Evolutionary conservation across 2,888 invertebrate species (phyloP).

Genomic region (Lasioglossum malachurum): DNA sequence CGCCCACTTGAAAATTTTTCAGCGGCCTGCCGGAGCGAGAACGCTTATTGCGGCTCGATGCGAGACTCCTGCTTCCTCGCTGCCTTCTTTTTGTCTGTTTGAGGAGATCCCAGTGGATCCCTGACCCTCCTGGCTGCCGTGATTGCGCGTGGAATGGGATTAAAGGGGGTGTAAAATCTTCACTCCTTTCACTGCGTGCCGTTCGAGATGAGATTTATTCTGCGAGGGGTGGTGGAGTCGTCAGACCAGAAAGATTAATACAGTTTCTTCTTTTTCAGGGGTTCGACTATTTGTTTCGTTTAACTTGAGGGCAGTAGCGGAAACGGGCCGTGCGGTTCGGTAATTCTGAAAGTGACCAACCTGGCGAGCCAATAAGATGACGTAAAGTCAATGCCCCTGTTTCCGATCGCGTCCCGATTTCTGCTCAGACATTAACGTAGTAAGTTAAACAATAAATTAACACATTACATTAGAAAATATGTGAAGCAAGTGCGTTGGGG

Average conservation of each 20-base stretch:
- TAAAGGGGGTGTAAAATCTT: slow-evolving; percentile 17
- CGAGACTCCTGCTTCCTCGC: neutral
- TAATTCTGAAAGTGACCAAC: neutral
- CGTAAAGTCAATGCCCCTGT: neutral
- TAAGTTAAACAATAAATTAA: too few relatives aligned
- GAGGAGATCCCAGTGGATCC: neutral
- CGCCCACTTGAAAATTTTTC: slow-evolving; percentile 61
- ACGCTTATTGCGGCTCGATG: slow-evolving; percentile 61
- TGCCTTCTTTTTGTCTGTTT: slow-evolving; percentile 6
- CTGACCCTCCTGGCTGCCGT: neutral
- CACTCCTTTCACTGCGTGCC: neutral
- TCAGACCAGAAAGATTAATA: neutral
- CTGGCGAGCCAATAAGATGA: neutral
- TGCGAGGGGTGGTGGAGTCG: neutral
- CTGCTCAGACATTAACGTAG: too few relatives aligned
- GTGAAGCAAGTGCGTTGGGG: too few relatives aligned
- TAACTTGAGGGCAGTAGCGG: neutral
- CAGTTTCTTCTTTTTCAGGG: neutral
- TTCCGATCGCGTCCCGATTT: too few relatives aligned
- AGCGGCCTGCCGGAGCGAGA: slow-evolving; percentile 35
- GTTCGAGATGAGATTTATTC: slow-evolving; percentile 1
- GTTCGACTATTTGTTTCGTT: neutral
- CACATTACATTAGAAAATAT: too few relatives aligned
- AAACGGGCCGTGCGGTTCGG: neutral
- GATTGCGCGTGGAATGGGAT: slow-evolving; percentile 11